phyloP scores from a whole-genome alignment of 2,888 invertebrate genomes.

The Rotaria sp. region DNA sequence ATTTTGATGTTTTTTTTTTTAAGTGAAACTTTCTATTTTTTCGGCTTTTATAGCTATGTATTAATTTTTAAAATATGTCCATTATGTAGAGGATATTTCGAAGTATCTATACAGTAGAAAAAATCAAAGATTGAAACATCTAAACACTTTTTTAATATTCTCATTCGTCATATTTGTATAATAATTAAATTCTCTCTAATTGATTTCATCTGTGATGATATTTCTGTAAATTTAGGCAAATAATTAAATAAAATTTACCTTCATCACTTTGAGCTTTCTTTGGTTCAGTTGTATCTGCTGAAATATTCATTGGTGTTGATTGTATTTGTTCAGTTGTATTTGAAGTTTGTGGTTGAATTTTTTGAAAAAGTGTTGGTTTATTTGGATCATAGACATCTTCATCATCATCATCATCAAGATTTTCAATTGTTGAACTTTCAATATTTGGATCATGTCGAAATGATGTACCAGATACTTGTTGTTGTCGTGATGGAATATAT shows the following conservation, averaged over 20 bases:
- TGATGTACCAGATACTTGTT: constrained; percentile 22
- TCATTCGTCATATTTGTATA: no score
- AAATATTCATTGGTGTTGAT: background rate
- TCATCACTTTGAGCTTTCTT: background rate
- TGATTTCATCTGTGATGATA: no score
- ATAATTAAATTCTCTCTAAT: no score
- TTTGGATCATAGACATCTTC: constrained; percentile 19
- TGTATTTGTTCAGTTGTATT: background rate
- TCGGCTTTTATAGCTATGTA: no score
- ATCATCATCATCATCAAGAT: constrained; percentile 24
- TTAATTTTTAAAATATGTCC: no score
- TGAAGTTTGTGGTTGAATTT: background rate
- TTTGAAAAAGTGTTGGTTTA: constrained; percentile 4
- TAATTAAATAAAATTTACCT: background rate
- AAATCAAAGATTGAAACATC: no score
- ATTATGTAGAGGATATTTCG: no score
- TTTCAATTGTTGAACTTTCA: constrained; percentile 17
- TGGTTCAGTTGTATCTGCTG: background rate
- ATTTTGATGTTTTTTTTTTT: no score
- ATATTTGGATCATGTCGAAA: constrained; percentile 27
- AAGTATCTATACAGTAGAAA: no score
- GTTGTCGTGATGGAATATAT: constrained; percentile 2
- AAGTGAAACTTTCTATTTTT: no score
- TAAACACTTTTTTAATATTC: no score
- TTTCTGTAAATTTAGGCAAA: no score